A percentile compares a stretch with the other conserved stretches of the same genome.
Evolutionary conservation across 35 echinoderm and acorn worm species (phyloP).

Genomic region (Amphiura filiformis): DNA sequence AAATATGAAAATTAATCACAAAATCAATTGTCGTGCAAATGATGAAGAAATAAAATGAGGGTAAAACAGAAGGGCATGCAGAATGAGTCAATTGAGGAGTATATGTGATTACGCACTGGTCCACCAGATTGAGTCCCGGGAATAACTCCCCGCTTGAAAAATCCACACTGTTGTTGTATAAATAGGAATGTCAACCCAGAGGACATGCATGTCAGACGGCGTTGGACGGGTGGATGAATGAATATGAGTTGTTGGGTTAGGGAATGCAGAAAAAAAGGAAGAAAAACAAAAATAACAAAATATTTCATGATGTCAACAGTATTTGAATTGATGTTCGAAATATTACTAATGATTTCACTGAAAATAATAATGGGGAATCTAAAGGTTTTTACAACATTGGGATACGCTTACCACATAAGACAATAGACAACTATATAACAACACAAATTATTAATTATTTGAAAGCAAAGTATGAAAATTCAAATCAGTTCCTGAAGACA

Average conservation of each 20-base stretch:
- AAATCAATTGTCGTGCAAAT: no score
- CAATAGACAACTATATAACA: no score
- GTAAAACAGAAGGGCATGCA: not conserved
- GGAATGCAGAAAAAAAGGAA: not conserved
- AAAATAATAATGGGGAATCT: no score
- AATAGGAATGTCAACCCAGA: not conserved
- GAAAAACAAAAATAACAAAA: not conserved
- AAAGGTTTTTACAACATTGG: no score
- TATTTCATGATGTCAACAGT: not conserved
- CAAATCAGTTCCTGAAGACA: no score
- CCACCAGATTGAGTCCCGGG: constrained; percentile 52
- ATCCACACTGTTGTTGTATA: constrained; percentile 43
- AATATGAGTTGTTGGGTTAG: constrained; percentile 10
- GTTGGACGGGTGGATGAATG: constrained; percentile 13
- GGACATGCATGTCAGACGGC: not conserved
- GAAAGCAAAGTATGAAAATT: no score
- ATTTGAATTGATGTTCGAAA: no score
- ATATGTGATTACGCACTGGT: constrained; percentile 51
- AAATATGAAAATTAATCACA: no score
- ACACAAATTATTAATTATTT: no score
- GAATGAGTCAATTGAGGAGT: not conserved
- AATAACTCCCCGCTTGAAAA: constrained; percentile 55
- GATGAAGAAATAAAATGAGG: no score
- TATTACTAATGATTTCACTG: no score
- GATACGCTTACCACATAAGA: no score